These are phyloP conservation scores for Scartelaos histophorus DNA, from an alignment of 2,113 vertebrate species.

Conservation along the genomic window DNA sequence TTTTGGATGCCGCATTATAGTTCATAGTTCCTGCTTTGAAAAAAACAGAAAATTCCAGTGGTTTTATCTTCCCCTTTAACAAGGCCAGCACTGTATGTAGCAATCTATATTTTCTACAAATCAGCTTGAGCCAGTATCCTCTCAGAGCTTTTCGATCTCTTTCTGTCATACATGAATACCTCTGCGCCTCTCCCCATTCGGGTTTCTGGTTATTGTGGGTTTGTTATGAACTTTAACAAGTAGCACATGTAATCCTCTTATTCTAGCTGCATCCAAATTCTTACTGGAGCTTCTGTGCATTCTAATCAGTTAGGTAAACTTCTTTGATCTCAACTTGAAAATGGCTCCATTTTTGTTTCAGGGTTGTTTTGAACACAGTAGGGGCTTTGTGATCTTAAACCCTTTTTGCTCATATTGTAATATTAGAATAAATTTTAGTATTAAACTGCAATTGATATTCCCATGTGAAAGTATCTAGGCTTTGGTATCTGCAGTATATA, in stretches of 20 bases:
- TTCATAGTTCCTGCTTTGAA: not conserved
- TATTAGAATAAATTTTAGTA: constrained; percentile 31
- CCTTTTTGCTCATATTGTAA: constrained; percentile 24
- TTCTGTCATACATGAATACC: constrained; percentile 46
- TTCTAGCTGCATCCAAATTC: constrained; percentile 30
- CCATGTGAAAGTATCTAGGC: constrained; percentile 24
- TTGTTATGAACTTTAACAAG: constrained; percentile 63
- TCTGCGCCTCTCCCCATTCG: constrained; percentile 36
- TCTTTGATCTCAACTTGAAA: constrained; percentile 61
- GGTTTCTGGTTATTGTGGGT: constrained; percentile 54
- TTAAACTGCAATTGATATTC: constrained; percentile 38
- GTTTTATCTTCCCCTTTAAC: not conserved
- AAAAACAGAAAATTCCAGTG: not conserved
- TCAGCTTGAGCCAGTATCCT: constrained; percentile 14
- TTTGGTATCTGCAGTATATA: constrained; percentile 36
- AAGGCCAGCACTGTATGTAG: constrained; percentile 7
- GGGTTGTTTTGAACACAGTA: constrained; percentile 23
- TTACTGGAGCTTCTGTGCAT: constrained; percentile 60
- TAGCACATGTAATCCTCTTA: constrained; percentile 66
- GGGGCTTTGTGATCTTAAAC: constrained; percentile 48
- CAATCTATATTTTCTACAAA: constrained; percentile 21
- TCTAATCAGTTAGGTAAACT: constrained; percentile 63
- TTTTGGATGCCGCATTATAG: not conserved
- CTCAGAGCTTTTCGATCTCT: constrained; percentile 35
- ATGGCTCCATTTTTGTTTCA: constrained; percentile 43